These are phyloP conservation scores for Maniola jurtina DNA, from an alignment of 1,140 invertebrate species.

Conservation along the genomic window DNA sequence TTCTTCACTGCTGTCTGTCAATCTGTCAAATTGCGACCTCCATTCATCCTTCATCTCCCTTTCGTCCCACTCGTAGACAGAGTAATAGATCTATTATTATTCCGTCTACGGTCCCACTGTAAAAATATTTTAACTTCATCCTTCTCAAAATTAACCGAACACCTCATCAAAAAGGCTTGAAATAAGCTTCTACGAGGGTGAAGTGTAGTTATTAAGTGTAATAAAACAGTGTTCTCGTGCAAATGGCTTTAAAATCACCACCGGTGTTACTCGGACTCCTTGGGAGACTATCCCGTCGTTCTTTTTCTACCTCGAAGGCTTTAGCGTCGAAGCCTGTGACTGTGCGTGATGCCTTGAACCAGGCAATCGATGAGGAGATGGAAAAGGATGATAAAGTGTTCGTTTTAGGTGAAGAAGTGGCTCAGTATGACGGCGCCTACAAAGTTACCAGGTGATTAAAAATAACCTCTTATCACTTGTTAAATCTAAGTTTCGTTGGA, in stretches of 20 bases:
- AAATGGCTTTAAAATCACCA: conserved; percentile 74
- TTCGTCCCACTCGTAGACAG: no score
- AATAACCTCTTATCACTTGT: neutral
- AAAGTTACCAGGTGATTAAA: conserved; percentile 85
- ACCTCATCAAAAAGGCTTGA: conserved; percentile 34
- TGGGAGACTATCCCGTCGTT: conserved; percentile 50
- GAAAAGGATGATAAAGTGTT: conserved; percentile 96
- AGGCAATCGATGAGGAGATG: conserved; percentile 98
- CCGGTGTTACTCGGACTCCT: conserved; percentile 57
- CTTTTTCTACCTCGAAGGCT: conserved; percentile 62
- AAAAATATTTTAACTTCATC: conserved; percentile 52
- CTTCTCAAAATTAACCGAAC: conserved; percentile 41
- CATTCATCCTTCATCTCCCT: conserved; percentile 66
- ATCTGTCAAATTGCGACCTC: conserved; percentile 50
- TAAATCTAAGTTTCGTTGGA: neutral
- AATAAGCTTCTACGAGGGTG: conserved; percentile 36
- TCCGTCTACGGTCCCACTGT: no score
- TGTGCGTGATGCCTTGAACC: conserved; percentile 97
- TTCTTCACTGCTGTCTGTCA: neutral
- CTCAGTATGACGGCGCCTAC: conserved; percentile 99
- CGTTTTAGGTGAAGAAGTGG: conserved; percentile 98
- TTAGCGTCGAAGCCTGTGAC: conserved; percentile 87
- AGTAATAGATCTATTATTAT: no score
- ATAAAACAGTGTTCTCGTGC: conserved; percentile 41
- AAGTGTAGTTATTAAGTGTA: conserved; percentile 38